Conservation (phyloP, 2,888 invertebrate species). For the Lissonota sp. region DNA sequence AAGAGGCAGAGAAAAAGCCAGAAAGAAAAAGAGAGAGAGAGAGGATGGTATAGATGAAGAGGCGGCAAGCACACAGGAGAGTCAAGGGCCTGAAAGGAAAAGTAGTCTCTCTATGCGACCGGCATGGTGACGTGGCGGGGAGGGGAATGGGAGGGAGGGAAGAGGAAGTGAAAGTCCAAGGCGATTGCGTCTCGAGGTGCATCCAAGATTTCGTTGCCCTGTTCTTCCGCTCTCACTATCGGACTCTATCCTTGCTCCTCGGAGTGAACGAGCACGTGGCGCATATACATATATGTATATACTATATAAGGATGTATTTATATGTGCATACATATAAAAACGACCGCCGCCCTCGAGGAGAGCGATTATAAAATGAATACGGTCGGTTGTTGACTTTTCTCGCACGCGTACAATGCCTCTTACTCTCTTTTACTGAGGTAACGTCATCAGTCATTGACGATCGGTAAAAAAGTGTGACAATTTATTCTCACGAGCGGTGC, state of each 20-base stretch:
- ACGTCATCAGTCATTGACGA: too few relatives aligned
- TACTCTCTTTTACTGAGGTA: background rate
- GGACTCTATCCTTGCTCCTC: slow-evolving; percentile 52
- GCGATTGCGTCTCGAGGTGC: slow-evolving; percentile 74
- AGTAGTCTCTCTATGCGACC: slow-evolving; percentile 78
- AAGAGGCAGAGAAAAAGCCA: background rate
- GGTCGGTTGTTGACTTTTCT: slow-evolving; percentile 11
- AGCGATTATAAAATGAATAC: slow-evolving; percentile 33
- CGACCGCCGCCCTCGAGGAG: too few relatives aligned
- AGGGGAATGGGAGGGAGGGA: slow-evolving; percentile 72
- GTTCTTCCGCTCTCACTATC: slow-evolving; percentile 64
- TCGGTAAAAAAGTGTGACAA: too few relatives aligned
- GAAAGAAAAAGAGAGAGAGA: background rate
- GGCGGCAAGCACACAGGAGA: slow-evolving; percentile 44
- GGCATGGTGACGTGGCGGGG: slow-evolving; percentile 59
- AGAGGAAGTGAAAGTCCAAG: slow-evolving; percentile 82
- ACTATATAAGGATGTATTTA: background rate
- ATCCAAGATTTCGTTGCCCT: slow-evolving; percentile 75
- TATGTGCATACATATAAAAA: background rate
- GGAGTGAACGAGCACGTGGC: background rate
- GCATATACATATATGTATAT: background rate
- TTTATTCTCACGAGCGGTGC: too few relatives aligned
- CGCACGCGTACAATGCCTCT: background rate
- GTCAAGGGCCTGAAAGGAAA: slow-evolving; percentile 80
- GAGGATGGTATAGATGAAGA: slow-evolving; percentile 47